A percentile compares a stretch with the other conserved stretches of the same genome.
Evolutionary conservation across 2,797 vertebrate genomes (phyloP).

Genomic region (Austrolebias charrua): DNA sequence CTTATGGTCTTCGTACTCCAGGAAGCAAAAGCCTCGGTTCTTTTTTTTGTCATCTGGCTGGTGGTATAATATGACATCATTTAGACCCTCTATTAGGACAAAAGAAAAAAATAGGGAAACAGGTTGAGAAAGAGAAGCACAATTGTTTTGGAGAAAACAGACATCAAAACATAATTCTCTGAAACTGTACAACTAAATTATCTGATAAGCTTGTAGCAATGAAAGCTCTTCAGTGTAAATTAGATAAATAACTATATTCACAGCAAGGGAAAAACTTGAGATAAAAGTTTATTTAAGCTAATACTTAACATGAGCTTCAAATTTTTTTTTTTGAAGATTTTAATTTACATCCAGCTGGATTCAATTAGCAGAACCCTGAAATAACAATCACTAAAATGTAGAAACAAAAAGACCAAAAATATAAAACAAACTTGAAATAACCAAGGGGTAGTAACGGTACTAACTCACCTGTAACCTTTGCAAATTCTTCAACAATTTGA

Average conservation of each 20-base stretch:
- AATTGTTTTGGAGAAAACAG: not conserved
- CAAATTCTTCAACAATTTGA: conserved; percentile 99
- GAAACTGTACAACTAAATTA: not conserved
- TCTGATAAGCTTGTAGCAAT: too few relatives aligned
- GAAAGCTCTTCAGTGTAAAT: too few relatives aligned
- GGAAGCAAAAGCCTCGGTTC: conserved; percentile 97
- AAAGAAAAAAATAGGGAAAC: conserved; percentile 13
- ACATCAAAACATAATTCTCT: not conserved
- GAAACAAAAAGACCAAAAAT: conserved; percentile 55
- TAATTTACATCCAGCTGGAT: conserved; percentile 60
- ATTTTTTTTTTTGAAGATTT: too few relatives aligned
- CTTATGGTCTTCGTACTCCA: conserved; percentile 99
- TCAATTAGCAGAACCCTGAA: conserved; percentile 68
- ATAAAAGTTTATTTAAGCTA: not conserved
- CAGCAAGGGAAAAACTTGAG: too few relatives aligned
- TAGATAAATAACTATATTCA: too few relatives aligned
- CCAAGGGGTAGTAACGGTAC: not conserved
- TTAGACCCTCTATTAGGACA: conserved; percentile 90
- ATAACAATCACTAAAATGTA: conserved; percentile 58
- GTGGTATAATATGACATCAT: conserved; percentile 99
- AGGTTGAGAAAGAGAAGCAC: conserved; percentile 3
- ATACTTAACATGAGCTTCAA: not conserved
- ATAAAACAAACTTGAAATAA: not conserved
- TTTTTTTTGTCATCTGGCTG: conserved; percentile 99
- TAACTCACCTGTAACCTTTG: conserved; percentile 96